phyloP scores from a whole-genome alignment of 1,140 invertebrate genomes.

The Trachymyrmex septentrionalis region DNA sequence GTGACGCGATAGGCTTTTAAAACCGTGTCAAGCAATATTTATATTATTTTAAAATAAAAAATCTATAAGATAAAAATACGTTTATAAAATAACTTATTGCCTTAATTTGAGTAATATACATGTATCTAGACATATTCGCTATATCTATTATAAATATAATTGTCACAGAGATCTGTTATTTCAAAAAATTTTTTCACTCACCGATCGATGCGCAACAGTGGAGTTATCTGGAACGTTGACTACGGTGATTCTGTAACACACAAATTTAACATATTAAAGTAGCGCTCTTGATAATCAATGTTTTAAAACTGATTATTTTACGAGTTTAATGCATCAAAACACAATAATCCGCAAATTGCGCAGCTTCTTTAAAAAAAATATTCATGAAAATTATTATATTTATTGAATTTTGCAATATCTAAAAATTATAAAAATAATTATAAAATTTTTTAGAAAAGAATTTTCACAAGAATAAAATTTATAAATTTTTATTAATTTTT shows the following conservation, averaged over 20 bases:
- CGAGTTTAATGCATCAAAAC: not conserved
- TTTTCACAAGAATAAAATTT: no score
- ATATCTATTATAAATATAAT: not conserved
- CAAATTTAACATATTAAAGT: not conserved
- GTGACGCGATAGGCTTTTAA: not conserved
- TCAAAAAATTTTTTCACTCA: not conserved
- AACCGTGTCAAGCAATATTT: not conserved
- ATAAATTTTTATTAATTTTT: no score
- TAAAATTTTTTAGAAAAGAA: no score
- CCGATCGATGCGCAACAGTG: no score
- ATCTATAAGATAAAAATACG: not conserved
- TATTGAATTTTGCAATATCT: no score
- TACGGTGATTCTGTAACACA: constrained; percentile 6
- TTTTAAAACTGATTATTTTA: not conserved
- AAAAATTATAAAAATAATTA: no score
- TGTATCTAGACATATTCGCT: not conserved
- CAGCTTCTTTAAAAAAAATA: no score
- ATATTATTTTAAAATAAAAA: not conserved
- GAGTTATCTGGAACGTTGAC: not conserved
- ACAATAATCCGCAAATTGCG: no score
- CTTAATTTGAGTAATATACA: not conserved
- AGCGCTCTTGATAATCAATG: not conserved
- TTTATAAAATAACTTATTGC: not conserved
- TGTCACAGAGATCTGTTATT: not conserved
- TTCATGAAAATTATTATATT: no score